phyloP scores from a whole-genome alignment of 92 coral and sea anemone genomes.

The Hydrozoanthus gracilis region DNA sequence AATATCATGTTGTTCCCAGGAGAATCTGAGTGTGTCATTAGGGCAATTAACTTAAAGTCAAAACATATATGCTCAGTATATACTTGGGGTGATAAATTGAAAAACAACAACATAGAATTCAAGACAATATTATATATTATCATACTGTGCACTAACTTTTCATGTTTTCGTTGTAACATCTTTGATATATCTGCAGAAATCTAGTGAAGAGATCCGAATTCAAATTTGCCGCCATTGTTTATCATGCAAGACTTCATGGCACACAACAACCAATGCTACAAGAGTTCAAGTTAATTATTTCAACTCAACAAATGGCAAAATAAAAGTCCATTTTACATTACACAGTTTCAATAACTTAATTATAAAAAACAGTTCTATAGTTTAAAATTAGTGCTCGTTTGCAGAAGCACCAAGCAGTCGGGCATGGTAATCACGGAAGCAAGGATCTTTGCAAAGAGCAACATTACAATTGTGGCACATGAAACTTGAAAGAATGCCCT shows the following conservation, averaged over 20 bases:
- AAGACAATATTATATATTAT: not conserved
- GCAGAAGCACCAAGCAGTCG: slow-evolving; percentile 10
- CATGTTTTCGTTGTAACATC: slow-evolving; percentile 10
- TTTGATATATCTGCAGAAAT: slow-evolving; percentile 5
- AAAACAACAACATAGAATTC: slow-evolving; percentile 10
- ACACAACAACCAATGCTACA: not conserved
- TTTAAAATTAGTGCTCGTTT: not conserved
- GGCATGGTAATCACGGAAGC: slow-evolving; percentile 57
- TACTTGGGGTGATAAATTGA: slow-evolving; percentile 2
- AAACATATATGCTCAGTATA: slow-evolving; percentile 2
- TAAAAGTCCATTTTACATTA: not conserved
- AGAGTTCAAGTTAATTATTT: slow-evolving; percentile 3
- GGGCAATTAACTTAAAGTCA: not conserved
- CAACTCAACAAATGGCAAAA: slow-evolving; percentile 10
- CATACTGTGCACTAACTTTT: slow-evolving; percentile 6
- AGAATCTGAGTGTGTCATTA: slow-evolving; percentile 3
- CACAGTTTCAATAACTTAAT: not conserved
- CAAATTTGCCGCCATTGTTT: slow-evolving; percentile 57
- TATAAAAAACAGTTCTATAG: not conserved
- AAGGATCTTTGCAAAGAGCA: slow-evolving; percentile 57
- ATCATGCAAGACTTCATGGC: not conserved
- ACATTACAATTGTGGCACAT: slow-evolving; percentile 54
- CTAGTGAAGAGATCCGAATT: slow-evolving; percentile 23
- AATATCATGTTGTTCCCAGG: slow-evolving; percentile 1
- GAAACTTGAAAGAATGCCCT: slow-evolving; percentile 54